phyloP scores from a whole-genome alignment of 2,888 invertebrate species.

The Tipula confusa region DNA sequence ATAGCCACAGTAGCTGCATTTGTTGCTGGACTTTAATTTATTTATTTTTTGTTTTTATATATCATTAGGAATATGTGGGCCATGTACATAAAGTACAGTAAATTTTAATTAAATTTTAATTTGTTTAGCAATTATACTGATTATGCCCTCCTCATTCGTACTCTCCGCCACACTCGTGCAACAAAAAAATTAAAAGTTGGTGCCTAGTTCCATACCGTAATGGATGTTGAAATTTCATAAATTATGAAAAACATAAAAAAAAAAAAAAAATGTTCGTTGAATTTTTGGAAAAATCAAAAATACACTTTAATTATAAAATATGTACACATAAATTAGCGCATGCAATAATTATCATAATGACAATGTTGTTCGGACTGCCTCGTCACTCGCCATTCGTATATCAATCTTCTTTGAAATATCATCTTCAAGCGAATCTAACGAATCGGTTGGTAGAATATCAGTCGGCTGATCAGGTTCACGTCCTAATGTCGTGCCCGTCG shows the following conservation, averaged over 20 bases:
- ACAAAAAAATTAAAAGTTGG: neutral
- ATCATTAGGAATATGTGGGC: neutral
- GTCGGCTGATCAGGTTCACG: neutral
- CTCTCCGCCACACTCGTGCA: no score
- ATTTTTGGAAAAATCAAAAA: slow-evolving; percentile 9
- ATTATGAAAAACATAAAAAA: neutral
- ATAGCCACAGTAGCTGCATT: neutral
- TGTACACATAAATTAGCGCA: neutral
- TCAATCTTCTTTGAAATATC: neutral
- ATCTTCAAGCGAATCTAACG: neutral
- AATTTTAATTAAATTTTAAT: slow-evolving; percentile 3
- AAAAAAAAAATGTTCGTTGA: neutral
- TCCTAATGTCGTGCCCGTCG: neutral
- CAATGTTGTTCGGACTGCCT: neutral
- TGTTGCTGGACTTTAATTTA: neutral
- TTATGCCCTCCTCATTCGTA: neutral
- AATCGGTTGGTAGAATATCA: neutral
- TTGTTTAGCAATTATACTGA: neutral
- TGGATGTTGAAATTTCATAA: neutral
- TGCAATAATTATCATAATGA: neutral
- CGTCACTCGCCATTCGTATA: neutral
- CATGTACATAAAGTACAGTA: neutral
- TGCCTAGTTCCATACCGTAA: neutral
- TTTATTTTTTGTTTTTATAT: neutral
- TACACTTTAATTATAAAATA: neutral